Base-by-base conservation (phyloP, 2,888 invertebrate species). In the Lasioglossum marginatum region DNA sequence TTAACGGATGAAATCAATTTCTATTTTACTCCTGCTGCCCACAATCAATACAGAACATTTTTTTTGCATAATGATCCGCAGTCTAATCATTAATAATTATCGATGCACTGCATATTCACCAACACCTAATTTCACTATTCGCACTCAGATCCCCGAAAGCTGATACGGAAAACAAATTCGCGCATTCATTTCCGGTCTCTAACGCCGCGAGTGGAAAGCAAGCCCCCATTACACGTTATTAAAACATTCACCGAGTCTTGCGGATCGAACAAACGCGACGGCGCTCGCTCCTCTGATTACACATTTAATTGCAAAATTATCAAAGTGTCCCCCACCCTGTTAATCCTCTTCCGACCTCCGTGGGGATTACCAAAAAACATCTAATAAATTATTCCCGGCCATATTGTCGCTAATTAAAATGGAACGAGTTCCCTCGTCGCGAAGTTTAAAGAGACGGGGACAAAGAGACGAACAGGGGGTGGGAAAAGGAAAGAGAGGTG, bases 381-480 rank as follows among this genome's bases (percentile, higher is more conserved):
- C n/a, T 40, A 70, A 70, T 70, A 40, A 40, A 70, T 70, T 37
- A 70, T 70, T 70, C 23, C 14, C 40, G 70, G 4, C 5, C 70
- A 40, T 70, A 40, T 70, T 70, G 40, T 40, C 40, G 40, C 40
- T 70, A 40, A 70, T 45, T 40, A 40, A 63, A 76, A 60, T 48
- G 60, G 57, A 76, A 76, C 40, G 16, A 45, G 34, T 27, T 45
- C 43, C 16, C 43, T 45, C 27, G n/a, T n/a, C 70, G 40, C 40
- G 70, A 37, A 40, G 70, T 70, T 70, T 70, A 70, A 70, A 70
- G 71, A 71, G 71, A 27, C 40, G 10, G 34, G 23, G 27, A 43
- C 71, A 27, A 43, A 68, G 23, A 23, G 37, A 63, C 14, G 63
- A 63, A 6, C 27, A 10, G 1, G 10, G 31, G 6, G 6, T 31